Percentiles rank a stretch among this genome's conserved stretches.
These are phyloP conservation scores for Corynorhinus townsendii DNA, from an alignment of 2,113 vertebrate species.

Conservation along the genomic window DNA sequence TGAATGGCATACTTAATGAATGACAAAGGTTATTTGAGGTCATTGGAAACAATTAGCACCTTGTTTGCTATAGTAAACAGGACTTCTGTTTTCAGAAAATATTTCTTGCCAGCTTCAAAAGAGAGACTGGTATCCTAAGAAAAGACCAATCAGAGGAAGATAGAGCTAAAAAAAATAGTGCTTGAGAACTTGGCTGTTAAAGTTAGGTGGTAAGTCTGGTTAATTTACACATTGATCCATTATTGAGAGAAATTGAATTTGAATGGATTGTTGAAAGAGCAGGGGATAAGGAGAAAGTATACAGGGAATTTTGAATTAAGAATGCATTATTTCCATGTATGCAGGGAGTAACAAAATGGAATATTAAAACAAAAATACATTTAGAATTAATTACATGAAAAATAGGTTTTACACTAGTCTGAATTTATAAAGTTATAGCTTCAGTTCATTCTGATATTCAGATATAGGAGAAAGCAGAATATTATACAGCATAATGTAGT, in stretches of 20 bases:
- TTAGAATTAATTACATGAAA: constrained; percentile 54
- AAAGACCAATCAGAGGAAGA: neutral
- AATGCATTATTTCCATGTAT: neutral
- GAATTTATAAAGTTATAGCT: constrained; percentile 14
- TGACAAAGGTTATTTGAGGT: constrained; percentile 37
- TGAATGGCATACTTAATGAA: constrained; percentile 18
- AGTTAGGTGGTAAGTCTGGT: neutral
- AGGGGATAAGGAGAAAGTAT: neutral
- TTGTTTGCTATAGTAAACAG: constrained; percentile 52
- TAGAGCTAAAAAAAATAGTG: neutral
- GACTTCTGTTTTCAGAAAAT: constrained; percentile 37
- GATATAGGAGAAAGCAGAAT: neutral
- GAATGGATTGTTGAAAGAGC: neutral
- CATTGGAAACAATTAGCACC: constrained; percentile 62
- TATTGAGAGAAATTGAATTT: constrained; percentile 13
- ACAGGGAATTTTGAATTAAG: neutral
- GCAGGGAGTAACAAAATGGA: neutral
- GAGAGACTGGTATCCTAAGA: neutral
- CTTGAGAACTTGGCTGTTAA: neutral
- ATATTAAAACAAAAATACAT: constrained; percentile 28
- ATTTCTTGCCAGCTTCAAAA: constrained; percentile 22
- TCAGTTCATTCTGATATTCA: constrained; percentile 20
- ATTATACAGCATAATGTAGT: constrained; percentile 28
- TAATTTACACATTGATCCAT: constrained; percentile 13
- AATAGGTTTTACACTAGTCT: neutral